Percentiles rank a stretch among this genome's conserved stretches.
These are phyloP conservation scores for Stichopus chloronotus DNA, from an alignment of 35 echinoderm and acorn worm genomes.

Conservation along the genomic window DNA sequence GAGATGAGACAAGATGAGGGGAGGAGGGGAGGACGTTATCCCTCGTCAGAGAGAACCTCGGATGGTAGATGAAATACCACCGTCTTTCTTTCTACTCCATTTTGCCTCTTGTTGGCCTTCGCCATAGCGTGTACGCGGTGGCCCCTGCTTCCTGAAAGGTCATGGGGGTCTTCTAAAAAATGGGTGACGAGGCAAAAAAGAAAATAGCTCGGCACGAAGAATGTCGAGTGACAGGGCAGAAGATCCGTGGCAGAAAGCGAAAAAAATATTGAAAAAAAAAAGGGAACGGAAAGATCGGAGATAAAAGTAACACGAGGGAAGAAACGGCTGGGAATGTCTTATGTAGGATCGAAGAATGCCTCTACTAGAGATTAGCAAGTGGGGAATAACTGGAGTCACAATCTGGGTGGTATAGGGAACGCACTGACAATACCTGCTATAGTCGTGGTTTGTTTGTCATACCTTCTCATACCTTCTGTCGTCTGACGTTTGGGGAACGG, in stretches of 20 bases:
- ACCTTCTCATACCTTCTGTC: neutral
- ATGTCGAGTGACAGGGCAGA: slow-evolving; percentile 32
- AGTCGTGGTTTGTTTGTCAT: too few relatives aligned
- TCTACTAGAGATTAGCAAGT: slow-evolving; percentile 33
- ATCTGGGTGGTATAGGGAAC: slow-evolving; percentile 25
- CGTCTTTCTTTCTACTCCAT: too few relatives aligned
- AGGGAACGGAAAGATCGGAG: neutral
- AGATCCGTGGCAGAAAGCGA: slow-evolving; percentile 15
- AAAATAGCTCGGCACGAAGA: slow-evolving; percentile 21
- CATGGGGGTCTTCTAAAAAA: slow-evolving; percentile 30
- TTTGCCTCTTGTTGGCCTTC: neutral
- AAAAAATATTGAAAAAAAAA: neutral
- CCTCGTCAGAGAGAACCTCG: neutral
- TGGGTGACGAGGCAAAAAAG: slow-evolving; percentile 16
- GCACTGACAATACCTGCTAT: too few relatives aligned
- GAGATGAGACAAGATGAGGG: too few relatives aligned
- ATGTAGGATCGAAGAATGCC: neutral
- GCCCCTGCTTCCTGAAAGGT: slow-evolving; percentile 52
- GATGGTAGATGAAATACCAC: neutral
- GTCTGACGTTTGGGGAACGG: neutral
- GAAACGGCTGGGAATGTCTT: neutral
- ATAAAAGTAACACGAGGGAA: neutral
- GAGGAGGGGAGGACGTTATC: neutral
- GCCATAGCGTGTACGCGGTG: slow-evolving; percentile 22
- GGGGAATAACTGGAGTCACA: slow-evolving; percentile 13